Conservation (phyloP, 2,888 invertebrate species). For the Heliconius aoede region DNA sequence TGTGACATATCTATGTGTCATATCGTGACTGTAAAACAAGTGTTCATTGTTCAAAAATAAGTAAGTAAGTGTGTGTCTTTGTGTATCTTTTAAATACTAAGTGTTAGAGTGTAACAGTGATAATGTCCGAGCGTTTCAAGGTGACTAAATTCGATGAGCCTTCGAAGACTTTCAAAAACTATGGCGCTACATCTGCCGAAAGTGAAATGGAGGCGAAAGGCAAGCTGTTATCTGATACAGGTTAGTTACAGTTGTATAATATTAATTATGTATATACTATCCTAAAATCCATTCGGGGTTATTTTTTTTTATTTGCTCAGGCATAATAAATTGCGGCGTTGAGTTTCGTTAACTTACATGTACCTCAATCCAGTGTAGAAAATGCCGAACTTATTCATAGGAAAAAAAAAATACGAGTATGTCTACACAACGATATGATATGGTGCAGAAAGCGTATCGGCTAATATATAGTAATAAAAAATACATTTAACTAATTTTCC, state of each 20-base stretch:
- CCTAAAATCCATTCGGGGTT: no score
- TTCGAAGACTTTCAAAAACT: slow-evolving; percentile 81
- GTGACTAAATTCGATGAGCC: slow-evolving; percentile 85
- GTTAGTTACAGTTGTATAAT: neutral
- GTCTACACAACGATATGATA: no score
- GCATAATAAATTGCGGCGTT: neutral
- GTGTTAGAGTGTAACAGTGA: slow-evolving; percentile 52
- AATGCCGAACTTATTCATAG: no score
- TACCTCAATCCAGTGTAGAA: no score
- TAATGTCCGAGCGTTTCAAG: slow-evolving; percentile 85
- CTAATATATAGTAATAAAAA: no score
- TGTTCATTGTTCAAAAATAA: slow-evolving; percentile 19
- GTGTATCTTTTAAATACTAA: slow-evolving; percentile 45
- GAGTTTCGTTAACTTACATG: neutral
- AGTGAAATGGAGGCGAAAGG: slow-evolving; percentile 75
- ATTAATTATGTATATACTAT: neutral
- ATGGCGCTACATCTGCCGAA: slow-evolving; percentile 84
- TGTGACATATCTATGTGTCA: slow-evolving; percentile 44
- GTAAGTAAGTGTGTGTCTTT: slow-evolving; percentile 24
- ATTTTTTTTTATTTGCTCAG: neutral
- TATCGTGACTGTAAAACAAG: slow-evolving; percentile 36
- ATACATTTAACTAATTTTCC: no score
- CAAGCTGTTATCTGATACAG: slow-evolving; percentile 75
- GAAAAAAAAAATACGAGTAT: no score
- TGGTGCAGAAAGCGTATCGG: no score